Conservation (phyloP, 1,140 invertebrate species). For the Drosophila arizonae region DNA sequence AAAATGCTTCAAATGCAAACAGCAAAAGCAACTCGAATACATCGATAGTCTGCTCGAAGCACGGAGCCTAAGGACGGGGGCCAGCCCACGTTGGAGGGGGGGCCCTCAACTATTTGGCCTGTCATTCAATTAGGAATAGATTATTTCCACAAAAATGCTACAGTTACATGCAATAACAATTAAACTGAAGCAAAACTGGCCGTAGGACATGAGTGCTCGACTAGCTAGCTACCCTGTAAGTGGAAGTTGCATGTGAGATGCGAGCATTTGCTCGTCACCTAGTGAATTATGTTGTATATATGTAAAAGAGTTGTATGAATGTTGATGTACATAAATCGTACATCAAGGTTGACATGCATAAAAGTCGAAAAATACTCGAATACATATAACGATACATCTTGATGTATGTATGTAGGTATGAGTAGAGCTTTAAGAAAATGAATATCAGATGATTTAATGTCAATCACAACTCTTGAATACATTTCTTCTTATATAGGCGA, state of each 20-base stretch:
- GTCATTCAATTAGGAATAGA: constrained; percentile 66
- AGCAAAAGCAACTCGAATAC: background rate
- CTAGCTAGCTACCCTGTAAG: background rate
- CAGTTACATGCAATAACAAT: constrained; percentile 70
- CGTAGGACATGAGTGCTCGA: background rate
- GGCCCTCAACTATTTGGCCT: constrained; percentile 53
- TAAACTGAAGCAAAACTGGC: constrained; percentile 22
- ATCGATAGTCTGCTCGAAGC: background rate
- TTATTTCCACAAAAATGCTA: constrained; percentile 62
- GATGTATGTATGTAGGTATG: background rate
- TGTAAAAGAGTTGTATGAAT: no score
- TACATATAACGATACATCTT: background rate
- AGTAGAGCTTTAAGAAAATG: no score
- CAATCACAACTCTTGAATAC: no score
- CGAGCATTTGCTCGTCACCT: no score
- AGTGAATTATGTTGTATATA: no score
- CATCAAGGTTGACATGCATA: no score
- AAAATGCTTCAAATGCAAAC: constrained; percentile 1
- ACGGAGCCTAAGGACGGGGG: background rate
- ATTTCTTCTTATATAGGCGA: no score
- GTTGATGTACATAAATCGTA: no score
- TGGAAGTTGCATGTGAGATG: no score
- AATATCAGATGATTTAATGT: no score
- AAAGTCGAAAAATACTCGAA: no score
- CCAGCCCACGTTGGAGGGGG: background rate